Evolutionary conservation across 2,113 vertebrate species (phyloP).

Genomic region (Antennarius striatus): DNA sequence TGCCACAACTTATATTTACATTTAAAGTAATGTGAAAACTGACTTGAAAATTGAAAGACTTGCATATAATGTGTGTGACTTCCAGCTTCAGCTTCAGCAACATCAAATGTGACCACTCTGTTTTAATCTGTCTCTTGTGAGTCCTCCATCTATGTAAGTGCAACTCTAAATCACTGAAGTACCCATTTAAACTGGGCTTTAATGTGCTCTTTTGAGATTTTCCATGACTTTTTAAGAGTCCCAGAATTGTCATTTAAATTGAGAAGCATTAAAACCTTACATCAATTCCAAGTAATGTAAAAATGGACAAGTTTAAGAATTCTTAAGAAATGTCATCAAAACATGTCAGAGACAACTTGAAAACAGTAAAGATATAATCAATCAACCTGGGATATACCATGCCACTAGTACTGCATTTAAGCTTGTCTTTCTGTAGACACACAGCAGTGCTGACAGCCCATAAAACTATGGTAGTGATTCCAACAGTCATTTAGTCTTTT

Average conservation of each 20-base stretch:
- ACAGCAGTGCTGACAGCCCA: slow-evolving; percentile 6
- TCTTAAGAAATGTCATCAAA: slow-evolving; percentile 13
- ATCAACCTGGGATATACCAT: not conserved
- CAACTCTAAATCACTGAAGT: slow-evolving; percentile 31
- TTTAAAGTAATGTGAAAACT: no score
- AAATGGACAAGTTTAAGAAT: slow-evolving; percentile 5
- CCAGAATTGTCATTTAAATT: slow-evolving; percentile 43
- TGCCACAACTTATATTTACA: no score
- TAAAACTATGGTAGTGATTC: not conserved
- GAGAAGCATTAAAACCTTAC: slow-evolving; percentile 26
- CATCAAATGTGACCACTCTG: not conserved
- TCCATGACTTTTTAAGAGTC: slow-evolving; percentile 19
- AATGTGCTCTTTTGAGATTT: slow-evolving; percentile 23
- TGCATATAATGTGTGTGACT: no score
- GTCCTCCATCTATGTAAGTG: slow-evolving; percentile 17
- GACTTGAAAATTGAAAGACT: no score
- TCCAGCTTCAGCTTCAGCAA: no score
- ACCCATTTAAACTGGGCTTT: slow-evolving; percentile 31
- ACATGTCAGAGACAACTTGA: not conserved
- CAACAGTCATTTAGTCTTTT: slow-evolving; percentile 9
- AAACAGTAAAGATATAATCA: not conserved
- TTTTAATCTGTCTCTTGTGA: slow-evolving; percentile 45
- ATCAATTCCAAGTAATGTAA: slow-evolving; percentile 21
- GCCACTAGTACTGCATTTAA: not conserved
- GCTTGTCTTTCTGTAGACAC: not conserved